phyloP scores from a whole-genome alignment of 2,888 invertebrate species.

The Drosophila prolongata region DNA sequence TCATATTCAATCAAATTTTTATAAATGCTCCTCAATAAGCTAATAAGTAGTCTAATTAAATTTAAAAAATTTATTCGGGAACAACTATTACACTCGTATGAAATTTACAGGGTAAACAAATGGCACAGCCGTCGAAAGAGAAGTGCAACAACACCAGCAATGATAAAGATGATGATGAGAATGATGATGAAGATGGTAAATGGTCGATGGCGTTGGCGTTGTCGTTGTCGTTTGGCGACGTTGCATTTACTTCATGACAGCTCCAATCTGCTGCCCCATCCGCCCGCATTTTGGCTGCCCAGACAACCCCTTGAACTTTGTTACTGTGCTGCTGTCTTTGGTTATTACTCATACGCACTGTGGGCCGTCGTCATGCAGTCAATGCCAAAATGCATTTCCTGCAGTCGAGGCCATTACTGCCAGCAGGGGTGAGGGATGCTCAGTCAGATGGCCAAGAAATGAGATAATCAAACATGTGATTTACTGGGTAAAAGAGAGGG shows the following conservation, averaged over 20 bases:
- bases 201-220: constrained; percentile 60
- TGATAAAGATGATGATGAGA: constrained; percentile 20
- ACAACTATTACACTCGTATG: background rate
- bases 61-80: background rate
- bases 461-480: constrained; percentile 64
- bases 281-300: background rate
- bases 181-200: constrained; percentile 33
- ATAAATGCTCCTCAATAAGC: too few species aligned
- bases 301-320: constrained; percentile 21
- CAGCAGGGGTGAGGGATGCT: constrained; percentile 2
- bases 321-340: constrained; percentile 29
- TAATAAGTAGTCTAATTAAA: too few species aligned
- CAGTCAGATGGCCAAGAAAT: constrained; percentile 56
- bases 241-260: constrained; percentile 59
- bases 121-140: constrained; percentile 35
- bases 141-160: background rate
- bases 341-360: constrained; percentile 78
- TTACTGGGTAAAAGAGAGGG: constrained; percentile 12
- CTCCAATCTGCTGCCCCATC: constrained; percentile 35
- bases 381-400: constrained; percentile 49
- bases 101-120: constrained; percentile 63
- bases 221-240: constrained; percentile 57
- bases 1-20: too few species aligned
- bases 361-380: constrained; percentile 52
- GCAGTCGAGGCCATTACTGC: constrained; percentile 51